These are phyloP conservation scores for Cyrtonyx montezumae DNA, from an alignment of 2,113 vertebrate genomes.

Conservation along the genomic window DNA sequence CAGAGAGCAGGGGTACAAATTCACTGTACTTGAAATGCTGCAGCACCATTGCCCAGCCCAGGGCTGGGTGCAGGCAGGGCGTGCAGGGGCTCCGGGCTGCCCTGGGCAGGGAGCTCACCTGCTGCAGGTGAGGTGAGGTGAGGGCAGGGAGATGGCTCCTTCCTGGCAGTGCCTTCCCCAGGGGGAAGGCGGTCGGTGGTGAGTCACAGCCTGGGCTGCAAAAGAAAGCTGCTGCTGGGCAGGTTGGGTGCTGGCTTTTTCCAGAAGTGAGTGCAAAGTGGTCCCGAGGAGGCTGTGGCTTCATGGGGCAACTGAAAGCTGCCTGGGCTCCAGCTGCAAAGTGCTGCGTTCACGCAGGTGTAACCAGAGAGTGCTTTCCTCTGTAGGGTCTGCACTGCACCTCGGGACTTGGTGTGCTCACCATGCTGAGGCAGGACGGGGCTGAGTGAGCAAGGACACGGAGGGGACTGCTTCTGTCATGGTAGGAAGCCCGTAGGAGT, in stretches of 20 bases:
- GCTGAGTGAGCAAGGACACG: not conserved
- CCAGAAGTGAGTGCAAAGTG: not conserved
- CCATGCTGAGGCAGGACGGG: not conserved
- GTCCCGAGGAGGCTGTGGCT: not conserved
- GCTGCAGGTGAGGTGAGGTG: not conserved
- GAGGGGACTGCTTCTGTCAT: not conserved
- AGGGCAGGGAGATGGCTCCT: not conserved
- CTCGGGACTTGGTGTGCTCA: accelerated
- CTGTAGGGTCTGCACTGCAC: not conserved
- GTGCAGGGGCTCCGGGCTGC: accelerated
- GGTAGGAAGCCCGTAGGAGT: not conserved
- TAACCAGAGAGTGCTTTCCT: not conserved
- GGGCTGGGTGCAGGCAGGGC: not conserved
- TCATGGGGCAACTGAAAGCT: not conserved
- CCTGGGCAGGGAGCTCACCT: not conserved
- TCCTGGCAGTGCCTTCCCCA: not conserved
- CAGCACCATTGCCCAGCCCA: accelerated
- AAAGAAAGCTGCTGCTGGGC: not conserved
- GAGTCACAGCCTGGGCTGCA: not conserved
- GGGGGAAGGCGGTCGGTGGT: not conserved
- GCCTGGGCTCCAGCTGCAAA: not conserved
- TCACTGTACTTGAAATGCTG: accelerated
- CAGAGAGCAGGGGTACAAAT: accelerated
- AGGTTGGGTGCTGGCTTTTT: not conserved
- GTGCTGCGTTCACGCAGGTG: not conserved